A percentile compares a stretch with the other conserved stretches of the same genome.
Conservation (phyloP, 2,113 vertebrate species). For the Tetrao urogallus region DNA sequence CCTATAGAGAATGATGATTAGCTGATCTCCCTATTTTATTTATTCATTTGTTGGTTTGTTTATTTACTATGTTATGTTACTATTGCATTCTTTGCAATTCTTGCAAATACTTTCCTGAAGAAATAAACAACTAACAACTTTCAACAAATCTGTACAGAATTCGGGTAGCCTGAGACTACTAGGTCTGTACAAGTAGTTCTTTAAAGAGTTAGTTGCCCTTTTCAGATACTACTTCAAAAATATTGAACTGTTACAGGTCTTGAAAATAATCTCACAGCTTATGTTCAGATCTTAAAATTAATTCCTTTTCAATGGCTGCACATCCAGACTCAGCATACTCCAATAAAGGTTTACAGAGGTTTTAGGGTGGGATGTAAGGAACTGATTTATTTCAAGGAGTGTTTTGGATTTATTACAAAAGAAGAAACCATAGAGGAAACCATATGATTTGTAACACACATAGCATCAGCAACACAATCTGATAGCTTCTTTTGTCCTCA, state of each 20-base stretch:
- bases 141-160: not conserved
- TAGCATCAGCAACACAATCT: fast-evolving
- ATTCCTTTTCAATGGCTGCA: not conserved
- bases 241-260: not conserved
- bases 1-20: not conserved
- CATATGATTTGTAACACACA: not conserved
- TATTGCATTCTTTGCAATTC: not conserved
- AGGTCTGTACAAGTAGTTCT: not conserved
- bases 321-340: not conserved
- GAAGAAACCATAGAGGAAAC: not conserved
- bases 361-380: not conserved
- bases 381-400: not conserved
- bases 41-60: not conserved
- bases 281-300: not conserved
- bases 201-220: not conserved
- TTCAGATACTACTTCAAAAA: not conserved
- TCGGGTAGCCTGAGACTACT: not conserved
- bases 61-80: not conserved
- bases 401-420: not conserved
- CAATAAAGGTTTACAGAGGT: not conserved
- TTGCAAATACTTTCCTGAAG: not conserved
- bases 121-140: not conserved
- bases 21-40: not conserved
- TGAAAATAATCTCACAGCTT: not conserved
- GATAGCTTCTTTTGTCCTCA: fast-evolving